These are phyloP conservation scores for Hypomesus transpacificus DNA, from an alignment of 2,113 vertebrate species.

Conservation along the genomic window DNA sequence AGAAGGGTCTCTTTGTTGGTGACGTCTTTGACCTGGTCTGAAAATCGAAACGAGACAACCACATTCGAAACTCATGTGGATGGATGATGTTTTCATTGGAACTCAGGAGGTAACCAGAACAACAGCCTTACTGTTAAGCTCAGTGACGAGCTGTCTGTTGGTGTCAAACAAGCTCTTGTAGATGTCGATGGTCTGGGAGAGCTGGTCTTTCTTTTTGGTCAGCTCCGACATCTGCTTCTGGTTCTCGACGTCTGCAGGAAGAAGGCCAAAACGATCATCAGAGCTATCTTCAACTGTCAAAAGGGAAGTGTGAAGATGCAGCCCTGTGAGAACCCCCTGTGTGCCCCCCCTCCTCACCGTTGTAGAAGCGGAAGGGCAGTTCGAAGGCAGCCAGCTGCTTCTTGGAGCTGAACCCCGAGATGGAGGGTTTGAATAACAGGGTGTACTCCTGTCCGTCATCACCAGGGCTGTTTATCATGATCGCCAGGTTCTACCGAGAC, in stretches of 20 bases:
- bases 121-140: conserved; percentile 70
- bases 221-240: conserved; percentile 79
- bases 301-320: not conserved
- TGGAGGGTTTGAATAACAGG: conserved; percentile 77
- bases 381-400: conserved; percentile 70
- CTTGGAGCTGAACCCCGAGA: conserved; percentile 44
- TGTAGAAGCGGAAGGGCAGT: conserved; percentile 86
- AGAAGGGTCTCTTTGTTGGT: conserved; percentile 65
- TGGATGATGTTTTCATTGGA: not conserved
- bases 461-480: conserved; percentile 89
- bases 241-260: conserved; percentile 76
- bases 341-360: conserved; percentile 69
- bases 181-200: conserved; percentile 64
- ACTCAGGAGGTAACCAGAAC: not conserved
- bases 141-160: conserved; percentile 59
- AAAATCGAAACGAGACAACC: conserved; percentile 29
- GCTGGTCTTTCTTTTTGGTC: conserved; percentile 76
- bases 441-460: conserved; percentile 78
- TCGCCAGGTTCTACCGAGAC: conserved; percentile 74
- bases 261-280: conserved; percentile 19
- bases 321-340: no score
- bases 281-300: not conserved
- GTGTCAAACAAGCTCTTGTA: conserved; percentile 67
- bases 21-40: conserved; percentile 71
- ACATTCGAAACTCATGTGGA: no score